Percentiles rank a stretch among this genome's conserved stretches.
Evolutionary conservation across 2,113 vertebrate species (phyloP).

Genomic region (Cyanoliseus patagonus): DNA sequence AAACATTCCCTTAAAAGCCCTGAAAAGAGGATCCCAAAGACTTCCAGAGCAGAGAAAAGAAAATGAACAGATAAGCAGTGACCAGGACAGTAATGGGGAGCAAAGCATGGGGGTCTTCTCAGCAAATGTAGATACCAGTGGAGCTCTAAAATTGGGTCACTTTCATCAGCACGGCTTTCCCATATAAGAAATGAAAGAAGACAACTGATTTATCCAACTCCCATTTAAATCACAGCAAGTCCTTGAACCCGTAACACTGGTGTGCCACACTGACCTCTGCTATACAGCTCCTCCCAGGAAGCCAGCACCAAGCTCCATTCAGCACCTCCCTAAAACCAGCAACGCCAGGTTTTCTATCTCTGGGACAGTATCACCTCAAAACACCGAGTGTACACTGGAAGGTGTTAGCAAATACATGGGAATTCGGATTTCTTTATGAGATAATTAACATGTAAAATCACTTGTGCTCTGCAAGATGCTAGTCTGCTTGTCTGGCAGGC

Average conservation of each 20-base stretch:
- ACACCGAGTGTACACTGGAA: background rate
- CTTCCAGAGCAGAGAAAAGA: background rate
- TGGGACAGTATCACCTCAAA: background rate
- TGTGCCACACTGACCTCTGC: background rate
- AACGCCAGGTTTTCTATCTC: background rate
- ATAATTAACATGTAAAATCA: background rate
- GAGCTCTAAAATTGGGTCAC: fast-evolving
- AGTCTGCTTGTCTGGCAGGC: background rate
- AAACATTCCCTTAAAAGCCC: background rate
- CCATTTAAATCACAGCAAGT: background rate
- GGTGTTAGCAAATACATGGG: background rate
- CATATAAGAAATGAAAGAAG: background rate
- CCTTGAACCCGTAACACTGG: fast-evolving
- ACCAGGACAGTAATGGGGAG: background rate
- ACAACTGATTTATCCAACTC: background rate
- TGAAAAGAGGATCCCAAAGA: background rate
- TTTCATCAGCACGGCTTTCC: background rate
- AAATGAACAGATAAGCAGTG: background rate
- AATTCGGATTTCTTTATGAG: constrained; percentile 36
- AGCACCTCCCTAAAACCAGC: background rate
- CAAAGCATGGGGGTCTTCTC: fast-evolving
- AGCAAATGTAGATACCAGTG: background rate
- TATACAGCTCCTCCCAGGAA: fast-evolving
- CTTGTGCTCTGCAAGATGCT: background rate
- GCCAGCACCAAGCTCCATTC: background rate